These are phyloP conservation scores for Betta splendens DNA, from an alignment of 2,797 vertebrate species.

Conservation along the genomic window DNA sequence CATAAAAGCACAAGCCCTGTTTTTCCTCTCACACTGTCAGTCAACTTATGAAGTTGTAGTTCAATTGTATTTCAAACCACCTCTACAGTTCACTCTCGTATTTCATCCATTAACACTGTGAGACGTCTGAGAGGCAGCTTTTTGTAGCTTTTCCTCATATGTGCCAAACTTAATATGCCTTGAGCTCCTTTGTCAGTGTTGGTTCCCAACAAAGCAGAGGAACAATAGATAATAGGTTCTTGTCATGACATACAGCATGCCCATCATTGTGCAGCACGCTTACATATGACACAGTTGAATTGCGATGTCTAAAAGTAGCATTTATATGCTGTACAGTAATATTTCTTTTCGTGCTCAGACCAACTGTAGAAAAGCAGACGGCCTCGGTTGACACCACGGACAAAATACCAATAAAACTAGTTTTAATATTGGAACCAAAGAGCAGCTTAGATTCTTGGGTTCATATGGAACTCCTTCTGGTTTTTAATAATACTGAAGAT, in stretches of 20 bases:
- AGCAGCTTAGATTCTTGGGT: constrained; percentile 8
- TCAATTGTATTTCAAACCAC: background rate
- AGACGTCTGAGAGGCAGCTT: no score
- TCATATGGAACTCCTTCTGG: no score
- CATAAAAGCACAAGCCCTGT: background rate
- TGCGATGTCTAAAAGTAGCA: no score
- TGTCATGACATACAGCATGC: no score
- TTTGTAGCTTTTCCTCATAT: no score
- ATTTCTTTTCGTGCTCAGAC: background rate
- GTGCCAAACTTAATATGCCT: no score
- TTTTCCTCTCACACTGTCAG: background rate
- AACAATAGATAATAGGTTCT: no score
- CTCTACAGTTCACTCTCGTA: background rate
- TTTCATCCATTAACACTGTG: background rate
- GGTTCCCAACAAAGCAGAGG: no score
- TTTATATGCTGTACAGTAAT: background rate
- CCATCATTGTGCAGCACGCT: no score
- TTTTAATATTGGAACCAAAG: constrained; percentile 19
- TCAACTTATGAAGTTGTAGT: background rate
- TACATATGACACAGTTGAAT: no score
- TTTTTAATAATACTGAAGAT: constrained; percentile 19
- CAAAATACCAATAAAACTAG: constrained; percentile 38
- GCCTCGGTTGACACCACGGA: constrained; percentile 15
- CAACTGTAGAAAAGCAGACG: constrained; percentile 3
- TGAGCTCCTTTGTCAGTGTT: no score